Percentiles rank a stretch among this genome's conserved stretches.
These are phyloP conservation scores for Lepidurus arcticus DNA, from an alignment of 1,140 invertebrate genomes.

Conservation along the genomic window DNA sequence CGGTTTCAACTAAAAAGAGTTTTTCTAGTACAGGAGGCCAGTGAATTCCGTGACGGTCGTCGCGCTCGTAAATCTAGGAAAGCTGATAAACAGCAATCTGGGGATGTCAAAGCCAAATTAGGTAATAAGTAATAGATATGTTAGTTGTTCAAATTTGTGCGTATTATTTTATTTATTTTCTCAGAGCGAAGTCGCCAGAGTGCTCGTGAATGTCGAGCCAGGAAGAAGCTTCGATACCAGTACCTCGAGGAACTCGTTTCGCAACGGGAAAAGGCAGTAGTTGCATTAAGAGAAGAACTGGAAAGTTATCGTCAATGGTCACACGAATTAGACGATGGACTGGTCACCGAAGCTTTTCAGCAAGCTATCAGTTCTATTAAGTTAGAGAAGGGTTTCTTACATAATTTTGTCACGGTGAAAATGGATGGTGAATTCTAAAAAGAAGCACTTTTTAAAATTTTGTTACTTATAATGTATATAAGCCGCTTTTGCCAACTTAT, in stretches of 20 bases:
- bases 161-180: neutral
- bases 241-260: slow-evolving; percentile 93
- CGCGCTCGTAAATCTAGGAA: neutral
- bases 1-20: neutral
- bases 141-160: neutral
- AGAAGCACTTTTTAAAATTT: neutral
- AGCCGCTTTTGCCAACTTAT: neutral
- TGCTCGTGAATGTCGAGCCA: slow-evolving; percentile 89
- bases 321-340: slow-evolving; percentile 68
- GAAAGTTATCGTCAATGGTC: slow-evolving; percentile 80
- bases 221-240: slow-evolving; percentile 94
- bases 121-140: neutral
- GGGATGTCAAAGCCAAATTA: neutral
- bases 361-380: slow-evolving; percentile 38
- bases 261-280: slow-evolving; percentile 88
- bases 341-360: slow-evolving; percentile 67
- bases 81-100: neutral
- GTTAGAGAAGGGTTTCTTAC: neutral
- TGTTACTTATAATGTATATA: neutral
- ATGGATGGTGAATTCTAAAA: neutral
- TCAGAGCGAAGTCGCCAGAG: slow-evolving; percentile 90
- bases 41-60: neutral
- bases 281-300: slow-evolving; percentile 79
- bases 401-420: neutral
- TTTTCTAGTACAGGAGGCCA: neutral